Base-by-base conservation (phyloP, 2,797 vertebrate species). In the Ara ararauna region DNA sequence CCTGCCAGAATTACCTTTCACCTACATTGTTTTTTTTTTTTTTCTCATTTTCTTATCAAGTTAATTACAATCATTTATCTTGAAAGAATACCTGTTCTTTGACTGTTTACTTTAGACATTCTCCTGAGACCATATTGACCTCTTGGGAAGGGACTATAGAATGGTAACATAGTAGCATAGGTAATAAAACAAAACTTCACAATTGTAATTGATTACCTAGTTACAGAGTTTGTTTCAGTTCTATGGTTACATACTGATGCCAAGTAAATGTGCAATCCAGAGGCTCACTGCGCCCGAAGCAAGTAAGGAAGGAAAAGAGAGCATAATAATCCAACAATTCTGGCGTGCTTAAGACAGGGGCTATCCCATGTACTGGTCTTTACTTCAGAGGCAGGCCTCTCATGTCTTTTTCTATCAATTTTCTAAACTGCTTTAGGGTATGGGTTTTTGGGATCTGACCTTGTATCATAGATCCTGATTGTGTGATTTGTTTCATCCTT, bases 291-390 rank as follows among this genome's bases (percentile, higher is more conserved):
- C 21, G 27, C 15, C 34, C 54, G 20, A 71, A 62, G 19, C 15
- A 87, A 66, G 23, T 3, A 76, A 56, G 4, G 24, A 61, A 91
- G 40, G 15, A 70, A 85, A 68, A 68, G 6, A 0, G 3, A 80
- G 10, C 0, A 1, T 45, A 38, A 0, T 77, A 60, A 76, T 38
- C 7, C 56, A 73, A 36, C 47, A 3, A 18, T 66, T 85, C 53
- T 29, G 26, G 17, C 38, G 18, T 13, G 2, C 15, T 83, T 83
- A 53, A 10, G 21, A 50, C 18, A 76, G 23, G 2, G 18, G 7
- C 11, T 76, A 38, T 66, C 29, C 42, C 32, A 40, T 2, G 8
- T 24, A 24, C 30, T 0, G 1, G 2, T 42, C 20, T 70, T 84
- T 75, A 8, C 40, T 78, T 18, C 58, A 73, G 30, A 72, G 36